Base-by-base conservation (phyloP, 1,140 invertebrate genomes). In the Dufourea novaeangliae region DNA sequence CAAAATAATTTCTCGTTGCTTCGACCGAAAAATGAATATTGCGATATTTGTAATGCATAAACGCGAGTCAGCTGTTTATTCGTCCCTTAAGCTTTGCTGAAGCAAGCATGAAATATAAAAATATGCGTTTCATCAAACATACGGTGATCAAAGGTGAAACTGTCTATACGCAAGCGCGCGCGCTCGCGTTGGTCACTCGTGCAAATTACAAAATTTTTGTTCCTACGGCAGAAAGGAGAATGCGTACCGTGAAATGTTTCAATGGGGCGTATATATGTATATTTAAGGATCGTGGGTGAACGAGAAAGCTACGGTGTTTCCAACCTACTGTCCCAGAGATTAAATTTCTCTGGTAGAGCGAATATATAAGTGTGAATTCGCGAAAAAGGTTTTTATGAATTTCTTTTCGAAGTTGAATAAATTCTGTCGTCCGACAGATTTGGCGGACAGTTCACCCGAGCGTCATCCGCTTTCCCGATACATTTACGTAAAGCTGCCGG, bases 121-220 rank as follows among this genome's bases (percentile, higher is more conserved):
- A 20, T 67, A 56, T 1, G 25, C n/a, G 37, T 74, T 67, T 22
- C 17, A 44, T 29, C 37, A 32, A 66, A 20, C 27, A 17, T n/a
- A 8, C 20, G 5, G 4, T 12, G 44, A 52, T 64, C 70, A 64
- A 73, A 73, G 61, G 32, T 39, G 37, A 64, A 73, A 52, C 59
- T 17, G 25, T 5, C 17, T n/a, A n/a, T n/a, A n/a, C 22, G 11
- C 5, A 12, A 0, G n/a, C 2, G 14, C 6, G 34, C 25, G 22
- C 14, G 17, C n/a, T n/a, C n/a, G n/a, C n/a, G n/a, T n/a, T n/a
- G n/a, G n/a, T n/a, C n/a, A 52, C 14, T 27, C 37, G 22, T 14
- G 1, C 7, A 44, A 70, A 70, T 57, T 57, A 37, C 54, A 11
- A 22, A 57, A 70, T 44, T 44, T 70, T 22, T 10, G 44, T 22